Evolutionary conservation across 2,113 vertebrate genomes (phyloP).

Genomic region (Xiphorhynchus elegans): DNA sequence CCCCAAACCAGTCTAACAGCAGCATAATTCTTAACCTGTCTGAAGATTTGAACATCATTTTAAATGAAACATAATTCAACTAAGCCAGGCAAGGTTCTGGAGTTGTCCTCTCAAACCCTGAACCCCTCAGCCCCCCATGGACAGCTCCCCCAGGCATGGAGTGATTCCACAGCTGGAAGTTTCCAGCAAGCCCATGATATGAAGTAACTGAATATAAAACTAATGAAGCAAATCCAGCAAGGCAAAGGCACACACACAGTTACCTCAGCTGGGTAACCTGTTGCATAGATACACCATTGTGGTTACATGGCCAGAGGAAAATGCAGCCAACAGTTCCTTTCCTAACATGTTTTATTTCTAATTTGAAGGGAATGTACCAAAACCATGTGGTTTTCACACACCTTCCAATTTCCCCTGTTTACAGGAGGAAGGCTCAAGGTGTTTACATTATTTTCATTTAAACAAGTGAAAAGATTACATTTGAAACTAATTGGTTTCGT

Average conservation of each 20-base stretch:
- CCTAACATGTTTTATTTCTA: not conserved
- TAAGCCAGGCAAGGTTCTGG: not conserved
- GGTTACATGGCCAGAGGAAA: not conserved
- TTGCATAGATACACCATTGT: conserved; percentile 29
- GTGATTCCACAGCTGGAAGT: not conserved
- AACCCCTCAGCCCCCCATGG: not conserved
- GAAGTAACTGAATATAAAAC: not conserved
- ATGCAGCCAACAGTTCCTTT: not conserved
- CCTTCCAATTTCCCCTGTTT: not conserved
- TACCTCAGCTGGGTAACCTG: not conserved
- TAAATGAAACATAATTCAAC: not conserved
- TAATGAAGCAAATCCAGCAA: not conserved
- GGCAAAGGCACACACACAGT: conserved; percentile 38
- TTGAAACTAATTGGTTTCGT: not conserved
- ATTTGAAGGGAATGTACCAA: not conserved
- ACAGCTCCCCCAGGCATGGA: not conserved
- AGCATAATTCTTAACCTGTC: not conserved
- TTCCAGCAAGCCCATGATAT: not conserved
- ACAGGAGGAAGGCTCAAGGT: not conserved
- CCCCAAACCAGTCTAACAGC: not conserved
- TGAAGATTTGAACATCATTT: not conserved
- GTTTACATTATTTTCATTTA: not conserved
- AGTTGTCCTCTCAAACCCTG: not conserved
- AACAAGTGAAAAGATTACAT: not conserved
- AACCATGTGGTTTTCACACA: not conserved